phyloP scores from a whole-genome alignment of 2,888 invertebrate genomes.

The Athrips mouffetella region DNA sequence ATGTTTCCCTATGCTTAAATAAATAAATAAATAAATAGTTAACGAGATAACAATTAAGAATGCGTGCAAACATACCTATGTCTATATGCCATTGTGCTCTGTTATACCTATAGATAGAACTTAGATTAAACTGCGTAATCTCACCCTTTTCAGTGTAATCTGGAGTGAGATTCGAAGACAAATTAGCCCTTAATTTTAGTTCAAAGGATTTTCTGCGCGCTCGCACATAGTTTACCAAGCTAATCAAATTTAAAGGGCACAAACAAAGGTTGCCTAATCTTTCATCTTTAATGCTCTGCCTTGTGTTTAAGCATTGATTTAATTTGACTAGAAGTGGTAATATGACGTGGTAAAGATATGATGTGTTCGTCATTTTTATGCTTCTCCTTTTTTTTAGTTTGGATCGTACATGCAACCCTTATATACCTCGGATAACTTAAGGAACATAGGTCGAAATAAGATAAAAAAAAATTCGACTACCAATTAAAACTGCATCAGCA shows the following conservation, averaged over 20 bases:
- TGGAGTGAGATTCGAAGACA: constrained; percentile 40
- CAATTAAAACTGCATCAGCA: too few species aligned
- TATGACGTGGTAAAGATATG: too few species aligned
- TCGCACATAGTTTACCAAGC: constrained; percentile 52
- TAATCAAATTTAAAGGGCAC: constrained; percentile 53
- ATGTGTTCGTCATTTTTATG: too few species aligned
- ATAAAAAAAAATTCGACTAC: too few species aligned
- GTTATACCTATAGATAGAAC: too few species aligned
- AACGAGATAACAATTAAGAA: too few species aligned
- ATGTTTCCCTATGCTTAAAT: too few species aligned
- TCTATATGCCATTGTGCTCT: too few species aligned
- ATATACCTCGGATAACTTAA: background rate
- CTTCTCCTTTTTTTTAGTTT: too few species aligned
- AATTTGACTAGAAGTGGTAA: constrained; percentile 2
- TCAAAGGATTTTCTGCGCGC: constrained; percentile 51
- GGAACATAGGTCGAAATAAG: background rate
- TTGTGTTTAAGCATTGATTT: constrained; percentile 26
- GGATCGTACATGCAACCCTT: background rate
- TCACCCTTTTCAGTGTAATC: background rate
- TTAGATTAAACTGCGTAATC: background rate
- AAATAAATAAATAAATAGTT: too few species aligned
- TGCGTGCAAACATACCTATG: too few species aligned
- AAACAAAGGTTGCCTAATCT: constrained; percentile 46
- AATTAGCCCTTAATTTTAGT: constrained; percentile 42
- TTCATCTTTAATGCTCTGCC: constrained; percentile 41